Conservation (phyloP, 2,113 vertebrate species). For the Canis aureus region DNA sequence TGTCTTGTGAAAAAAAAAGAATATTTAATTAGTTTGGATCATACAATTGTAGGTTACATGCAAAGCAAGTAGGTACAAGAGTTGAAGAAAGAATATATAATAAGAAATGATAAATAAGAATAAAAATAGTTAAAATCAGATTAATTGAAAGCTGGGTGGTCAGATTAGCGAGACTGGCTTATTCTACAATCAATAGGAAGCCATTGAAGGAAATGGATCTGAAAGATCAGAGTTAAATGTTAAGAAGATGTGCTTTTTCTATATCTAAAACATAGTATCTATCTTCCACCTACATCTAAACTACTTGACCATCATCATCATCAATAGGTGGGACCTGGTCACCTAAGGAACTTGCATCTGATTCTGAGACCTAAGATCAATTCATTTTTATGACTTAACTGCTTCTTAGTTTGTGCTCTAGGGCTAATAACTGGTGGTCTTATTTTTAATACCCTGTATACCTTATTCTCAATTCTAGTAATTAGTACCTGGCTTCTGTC, state of each 20-base stretch:
- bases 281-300: not conserved
- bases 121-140: not conserved
- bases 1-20: too few species aligned
- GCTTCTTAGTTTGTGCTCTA: not conserved
- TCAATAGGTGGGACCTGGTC: not conserved
- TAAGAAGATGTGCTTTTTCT: not conserved
- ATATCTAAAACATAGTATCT: not conserved
- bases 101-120: not conserved
- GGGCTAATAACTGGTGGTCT: not conserved
- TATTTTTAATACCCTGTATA: constrained; percentile 14
- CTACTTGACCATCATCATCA: not conserved
- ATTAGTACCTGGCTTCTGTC: not conserved
- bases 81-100: not conserved
- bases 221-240: not conserved
- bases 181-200: not conserved
- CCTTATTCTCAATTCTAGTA: not conserved
- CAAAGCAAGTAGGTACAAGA: not conserved
- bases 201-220: not conserved
- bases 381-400: not conserved
- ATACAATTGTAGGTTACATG: not conserved
- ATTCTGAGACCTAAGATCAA: not conserved
- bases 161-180: not conserved
- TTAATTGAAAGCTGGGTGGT: not conserved
- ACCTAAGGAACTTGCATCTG: not conserved
- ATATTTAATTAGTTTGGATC: not conserved